A percentile compares a stretch with the other conserved stretches of the same genome.
Evolutionary conservation across 2,113 vertebrate genomes (phyloP).

Genomic region (Oncorhynchus keta): DNA sequence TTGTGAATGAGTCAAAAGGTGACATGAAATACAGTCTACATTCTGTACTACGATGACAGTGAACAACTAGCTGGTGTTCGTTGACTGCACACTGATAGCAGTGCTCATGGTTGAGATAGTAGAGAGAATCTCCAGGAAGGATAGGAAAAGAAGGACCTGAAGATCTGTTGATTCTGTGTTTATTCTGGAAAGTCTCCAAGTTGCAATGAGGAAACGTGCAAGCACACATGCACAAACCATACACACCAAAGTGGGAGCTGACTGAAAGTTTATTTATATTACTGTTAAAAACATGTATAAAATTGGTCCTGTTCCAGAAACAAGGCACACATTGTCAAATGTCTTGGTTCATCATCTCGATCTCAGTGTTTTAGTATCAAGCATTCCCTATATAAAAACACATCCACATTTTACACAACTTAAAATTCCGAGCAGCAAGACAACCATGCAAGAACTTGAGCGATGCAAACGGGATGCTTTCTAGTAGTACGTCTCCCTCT

Average conservation of each 20-base stretch:
- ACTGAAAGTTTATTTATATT: slow-evolving; percentile 77
- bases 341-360: slow-evolving; percentile 73
- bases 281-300: slow-evolving; percentile 85
- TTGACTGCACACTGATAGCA: not conserved
- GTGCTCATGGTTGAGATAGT: not conserved
- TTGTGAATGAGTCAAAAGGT: not conserved
- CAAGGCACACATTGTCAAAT: slow-evolving; percentile 78
- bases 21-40: not conserved
- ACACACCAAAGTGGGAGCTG: slow-evolving; percentile 67
- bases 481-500: slow-evolving; percentile 86
- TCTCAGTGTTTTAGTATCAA: slow-evolving; percentile 75
- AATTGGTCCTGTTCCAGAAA: slow-evolving; percentile 83
- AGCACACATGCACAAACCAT: slow-evolving; percentile 39
- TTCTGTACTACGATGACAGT: not conserved
- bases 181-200: not conserved
- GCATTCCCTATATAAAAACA: slow-evolving; percentile 81
- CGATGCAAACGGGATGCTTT: slow-evolving; percentile 58
- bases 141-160: not conserved
- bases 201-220: not conserved
- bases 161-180: not conserved
- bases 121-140: not conserved
- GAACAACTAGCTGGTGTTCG: not conserved
- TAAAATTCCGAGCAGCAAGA: slow-evolving; percentile 80
- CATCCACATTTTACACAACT: slow-evolving; percentile 71
- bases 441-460: slow-evolving; percentile 78